phyloP scores from a whole-genome alignment of 2,888 invertebrate species.

The Lithophane leautieri region DNA sequence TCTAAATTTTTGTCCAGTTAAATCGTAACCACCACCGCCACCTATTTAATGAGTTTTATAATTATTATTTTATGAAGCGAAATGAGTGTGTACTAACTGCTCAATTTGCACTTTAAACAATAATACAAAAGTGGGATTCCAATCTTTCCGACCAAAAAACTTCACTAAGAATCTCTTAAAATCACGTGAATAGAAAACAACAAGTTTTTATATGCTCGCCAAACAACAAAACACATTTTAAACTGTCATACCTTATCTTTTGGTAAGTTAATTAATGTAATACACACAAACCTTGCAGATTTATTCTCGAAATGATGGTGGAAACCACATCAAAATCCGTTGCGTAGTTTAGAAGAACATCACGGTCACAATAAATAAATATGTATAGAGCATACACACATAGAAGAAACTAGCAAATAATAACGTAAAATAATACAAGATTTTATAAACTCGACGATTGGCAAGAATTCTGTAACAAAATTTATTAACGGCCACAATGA shows the following conservation, averaged over 20 bases:
- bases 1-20: not conserved
- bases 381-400: not conserved
- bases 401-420: conserved; percentile 34
- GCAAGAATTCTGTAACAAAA: conserved; percentile 59
- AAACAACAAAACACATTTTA: conserved; percentile 9
- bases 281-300: not conserved
- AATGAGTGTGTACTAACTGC: not conserved
- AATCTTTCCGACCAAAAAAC: not conserved
- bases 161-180: not conserved
- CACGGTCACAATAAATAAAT: not conserved
- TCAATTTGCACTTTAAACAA: not conserved
- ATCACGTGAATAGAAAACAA: conserved; percentile 14
- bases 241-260: no score
- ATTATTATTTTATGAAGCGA: not conserved
- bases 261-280: not conserved
- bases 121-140: not conserved
- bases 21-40: not conserved
- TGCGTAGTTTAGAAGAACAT: no score
- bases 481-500: conserved; percentile 60
- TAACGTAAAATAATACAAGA: conserved; percentile 28
- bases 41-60: not conserved
- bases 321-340: no score
- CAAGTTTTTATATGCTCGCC: conserved; percentile 13
- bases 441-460: conserved; percentile 59
- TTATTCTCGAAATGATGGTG: not conserved